Evolutionary conservation across 2,797 vertebrate species (phyloP).

Genomic region (Protonibea diacanthus): DNA sequence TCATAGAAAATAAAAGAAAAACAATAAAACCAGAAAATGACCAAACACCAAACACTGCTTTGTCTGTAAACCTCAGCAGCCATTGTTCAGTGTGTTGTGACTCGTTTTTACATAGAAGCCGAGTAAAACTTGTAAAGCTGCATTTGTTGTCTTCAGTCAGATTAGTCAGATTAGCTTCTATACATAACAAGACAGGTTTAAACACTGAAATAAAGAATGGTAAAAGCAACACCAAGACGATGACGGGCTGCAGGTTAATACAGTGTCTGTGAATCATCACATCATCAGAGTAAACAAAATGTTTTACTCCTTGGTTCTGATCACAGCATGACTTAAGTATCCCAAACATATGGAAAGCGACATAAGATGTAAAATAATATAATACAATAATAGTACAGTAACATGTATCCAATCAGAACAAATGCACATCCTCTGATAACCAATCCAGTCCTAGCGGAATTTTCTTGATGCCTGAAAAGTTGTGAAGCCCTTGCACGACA

Average conservation of each 20-base stretch:
- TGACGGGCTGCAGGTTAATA: background rate
- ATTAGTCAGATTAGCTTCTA: background rate
- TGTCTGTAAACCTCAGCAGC: background rate
- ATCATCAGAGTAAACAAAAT: background rate
- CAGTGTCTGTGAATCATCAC: background rate
- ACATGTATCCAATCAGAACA: background rate
- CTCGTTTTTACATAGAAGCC: background rate
- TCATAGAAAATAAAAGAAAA: background rate
- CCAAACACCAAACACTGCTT: background rate
- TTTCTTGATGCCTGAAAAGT: background rate
- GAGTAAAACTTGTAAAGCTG: background rate
- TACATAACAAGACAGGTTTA: background rate
- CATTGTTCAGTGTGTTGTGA: background rate
- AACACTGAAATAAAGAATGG: background rate
- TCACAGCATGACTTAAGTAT: constrained; percentile 1
- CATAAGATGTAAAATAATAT: background rate
- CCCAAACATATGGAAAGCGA: background rate
- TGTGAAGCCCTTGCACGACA: background rate
- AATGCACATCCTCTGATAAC: background rate
- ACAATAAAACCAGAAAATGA: background rate
- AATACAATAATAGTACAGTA: too few species aligned
- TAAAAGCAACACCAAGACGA: background rate
- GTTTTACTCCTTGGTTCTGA: background rate
- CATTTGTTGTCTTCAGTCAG: background rate
- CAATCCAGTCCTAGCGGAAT: background rate